phyloP scores from a whole-genome alignment of 2,797 vertebrate species.

The Mastacembelus armatus region DNA sequence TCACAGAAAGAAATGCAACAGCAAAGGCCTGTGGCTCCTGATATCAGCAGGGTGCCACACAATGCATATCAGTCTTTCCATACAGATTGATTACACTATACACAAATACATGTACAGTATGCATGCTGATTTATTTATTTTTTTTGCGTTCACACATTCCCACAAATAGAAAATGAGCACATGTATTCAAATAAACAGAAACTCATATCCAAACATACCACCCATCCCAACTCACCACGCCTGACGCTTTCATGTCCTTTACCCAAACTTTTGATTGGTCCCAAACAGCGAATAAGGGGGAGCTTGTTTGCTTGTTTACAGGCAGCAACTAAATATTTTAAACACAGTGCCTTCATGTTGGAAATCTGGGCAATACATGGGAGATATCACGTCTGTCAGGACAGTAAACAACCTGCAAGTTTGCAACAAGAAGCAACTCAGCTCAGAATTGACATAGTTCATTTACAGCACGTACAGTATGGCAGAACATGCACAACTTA shows the following conservation, averaged over 20 bases:
- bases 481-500: constrained; percentile 2
- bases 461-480: no score
- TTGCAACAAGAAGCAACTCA: constrained; percentile 35
- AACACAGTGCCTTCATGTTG: constrained; percentile 62
- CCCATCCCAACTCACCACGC: constrained; percentile 38
- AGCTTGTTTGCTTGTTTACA: constrained; percentile 82
- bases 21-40: constrained; percentile 19
- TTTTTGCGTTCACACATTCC: constrained; percentile 25
- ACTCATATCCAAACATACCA: constrained; percentile 31
- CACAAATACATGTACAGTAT: constrained; percentile 17
- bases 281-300: constrained; percentile 69
- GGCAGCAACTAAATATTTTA: constrained; percentile 82
- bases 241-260: constrained; percentile 69
- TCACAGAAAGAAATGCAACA: constrained; percentile 35
- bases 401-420: constrained; percentile 64
- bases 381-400: constrained; percentile 59
- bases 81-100: constrained; percentile 35
- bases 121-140: neutral
- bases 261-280: constrained; percentile 76
- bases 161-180: constrained; percentile 9
- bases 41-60: constrained; percentile 23
- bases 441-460: constrained; percentile 11
- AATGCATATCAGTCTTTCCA: constrained; percentile 37
- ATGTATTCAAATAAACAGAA: neutral
- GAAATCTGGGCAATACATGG: constrained; percentile 54